Conservation (phyloP, 2,888 invertebrate species). For the Meiosimyza platycephala region DNA sequence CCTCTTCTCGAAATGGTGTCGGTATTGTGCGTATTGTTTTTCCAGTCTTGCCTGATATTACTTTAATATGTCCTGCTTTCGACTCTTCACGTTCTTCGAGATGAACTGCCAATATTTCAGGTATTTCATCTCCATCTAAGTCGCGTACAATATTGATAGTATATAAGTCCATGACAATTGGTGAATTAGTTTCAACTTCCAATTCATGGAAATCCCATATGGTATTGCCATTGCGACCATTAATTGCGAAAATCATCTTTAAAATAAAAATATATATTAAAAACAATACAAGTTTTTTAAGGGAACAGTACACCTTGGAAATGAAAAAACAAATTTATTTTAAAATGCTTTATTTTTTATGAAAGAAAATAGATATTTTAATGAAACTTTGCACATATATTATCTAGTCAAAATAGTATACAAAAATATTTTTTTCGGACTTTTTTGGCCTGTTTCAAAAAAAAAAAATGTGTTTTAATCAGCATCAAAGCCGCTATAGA, state of each 20-base stretch:
- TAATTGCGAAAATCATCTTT: slow-evolving; percentile 74
- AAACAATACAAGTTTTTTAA: neutral
- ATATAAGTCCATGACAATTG: slow-evolving; percentile 72
- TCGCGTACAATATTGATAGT: slow-evolving; percentile 79
- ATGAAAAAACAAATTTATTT: no score
- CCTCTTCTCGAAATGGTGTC: slow-evolving; percentile 75
- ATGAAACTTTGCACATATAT: no score
- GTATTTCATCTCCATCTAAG: slow-evolving; percentile 75
- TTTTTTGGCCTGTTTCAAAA: no score
- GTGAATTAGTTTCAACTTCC: slow-evolving; percentile 67
- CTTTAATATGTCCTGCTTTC: slow-evolving; percentile 74
- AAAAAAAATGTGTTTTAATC: no score
- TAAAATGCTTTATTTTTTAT: no score
- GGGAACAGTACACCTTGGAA: no score
- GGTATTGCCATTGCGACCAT: slow-evolving; percentile 74
- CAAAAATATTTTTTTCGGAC: no score
- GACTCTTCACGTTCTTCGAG: slow-evolving; percentile 69
- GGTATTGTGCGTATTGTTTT: slow-evolving; percentile 72
- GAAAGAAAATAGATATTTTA: no score
- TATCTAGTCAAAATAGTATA: no score
- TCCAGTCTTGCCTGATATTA: slow-evolving; percentile 79
- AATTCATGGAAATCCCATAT: slow-evolving; percentile 72
- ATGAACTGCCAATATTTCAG: slow-evolving; percentile 79
- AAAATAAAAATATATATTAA: neutral
- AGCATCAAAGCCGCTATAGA: no score